Evolutionary conservation across 2,797 vertebrate genomes (phyloP).

Genomic region (Enteromius trimaculatus): DNA sequence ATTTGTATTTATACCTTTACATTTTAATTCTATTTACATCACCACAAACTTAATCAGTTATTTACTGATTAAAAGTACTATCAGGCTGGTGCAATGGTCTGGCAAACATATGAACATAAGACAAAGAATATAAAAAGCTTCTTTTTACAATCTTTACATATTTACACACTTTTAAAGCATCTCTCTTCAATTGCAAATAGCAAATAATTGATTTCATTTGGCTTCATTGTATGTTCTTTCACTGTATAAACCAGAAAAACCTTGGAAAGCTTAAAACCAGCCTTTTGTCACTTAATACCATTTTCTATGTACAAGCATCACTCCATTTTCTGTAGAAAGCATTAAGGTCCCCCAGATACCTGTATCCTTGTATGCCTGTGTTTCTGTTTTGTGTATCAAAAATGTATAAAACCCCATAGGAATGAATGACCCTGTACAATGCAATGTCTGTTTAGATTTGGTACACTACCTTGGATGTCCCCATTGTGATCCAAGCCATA

Average conservation of each 20-base stretch:
- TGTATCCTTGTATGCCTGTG: not conserved
- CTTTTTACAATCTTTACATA: not conserved
- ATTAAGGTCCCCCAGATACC: not conserved
- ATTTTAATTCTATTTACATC: too few species aligned
- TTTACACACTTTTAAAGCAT: not conserved
- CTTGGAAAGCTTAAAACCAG: not conserved
- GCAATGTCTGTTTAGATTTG: conserved; percentile 23
- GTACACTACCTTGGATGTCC: not conserved
- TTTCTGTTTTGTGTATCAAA: not conserved
- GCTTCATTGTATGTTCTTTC: not conserved
- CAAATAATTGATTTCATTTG: not conserved
- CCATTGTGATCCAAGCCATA: conserved; percentile 33
- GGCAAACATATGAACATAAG: not conserved
- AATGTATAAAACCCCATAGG: not conserved
- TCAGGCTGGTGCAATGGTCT: not conserved
- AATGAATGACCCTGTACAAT: conserved; percentile 4
- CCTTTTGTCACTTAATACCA: not conserved
- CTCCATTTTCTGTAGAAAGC: not conserved
- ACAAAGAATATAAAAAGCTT: not conserved
- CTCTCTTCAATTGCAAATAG: not conserved
- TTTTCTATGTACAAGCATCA: not conserved
- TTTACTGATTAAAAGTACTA: not conserved
- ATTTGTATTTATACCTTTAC: too few species aligned
- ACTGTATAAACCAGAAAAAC: not conserved
- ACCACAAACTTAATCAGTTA: too few species aligned